A percentile compares a stretch with the other conserved stretches of the same genome.
Conservation (phyloP, 2,113 vertebrate genomes). For the Thermophis baileyi region DNA sequence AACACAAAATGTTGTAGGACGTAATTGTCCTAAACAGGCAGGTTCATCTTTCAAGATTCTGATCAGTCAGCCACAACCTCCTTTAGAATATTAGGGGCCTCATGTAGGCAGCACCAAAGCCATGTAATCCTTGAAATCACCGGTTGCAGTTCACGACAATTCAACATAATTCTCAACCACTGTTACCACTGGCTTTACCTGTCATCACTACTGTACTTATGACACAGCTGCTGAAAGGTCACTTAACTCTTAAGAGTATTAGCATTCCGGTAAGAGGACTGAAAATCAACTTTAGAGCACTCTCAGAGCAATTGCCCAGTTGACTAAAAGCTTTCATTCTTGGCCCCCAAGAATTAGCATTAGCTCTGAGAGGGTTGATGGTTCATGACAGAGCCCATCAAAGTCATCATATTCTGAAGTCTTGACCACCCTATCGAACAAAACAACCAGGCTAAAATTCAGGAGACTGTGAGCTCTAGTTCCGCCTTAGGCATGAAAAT, state of each 20-base stretch:
- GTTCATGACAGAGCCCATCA: background rate
- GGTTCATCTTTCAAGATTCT: background rate
- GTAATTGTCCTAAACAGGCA: background rate
- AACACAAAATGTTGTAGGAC: background rate
- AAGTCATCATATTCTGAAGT: background rate
- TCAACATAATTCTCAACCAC: background rate
- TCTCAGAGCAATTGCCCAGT: background rate
- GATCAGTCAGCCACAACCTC: background rate
- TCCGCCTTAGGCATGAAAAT: background rate
- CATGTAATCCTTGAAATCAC: background rate
- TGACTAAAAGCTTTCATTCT: background rate
- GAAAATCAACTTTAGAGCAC: background rate
- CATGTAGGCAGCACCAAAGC: background rate
- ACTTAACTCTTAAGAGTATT: background rate
- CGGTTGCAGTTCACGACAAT: background rate
- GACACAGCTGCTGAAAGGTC: background rate
- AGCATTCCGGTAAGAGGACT: background rate
- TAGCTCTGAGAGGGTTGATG: background rate
- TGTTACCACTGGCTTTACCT: background rate
- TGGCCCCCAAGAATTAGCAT: background rate
- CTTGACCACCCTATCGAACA: background rate
- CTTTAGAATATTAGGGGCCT: background rate
- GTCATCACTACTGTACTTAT: background rate
- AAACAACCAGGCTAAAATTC: background rate
- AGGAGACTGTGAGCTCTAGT: background rate